Base-by-base conservation (phyloP, 2,888 invertebrate genomes). In the Tryphoninae sp. region DNA sequence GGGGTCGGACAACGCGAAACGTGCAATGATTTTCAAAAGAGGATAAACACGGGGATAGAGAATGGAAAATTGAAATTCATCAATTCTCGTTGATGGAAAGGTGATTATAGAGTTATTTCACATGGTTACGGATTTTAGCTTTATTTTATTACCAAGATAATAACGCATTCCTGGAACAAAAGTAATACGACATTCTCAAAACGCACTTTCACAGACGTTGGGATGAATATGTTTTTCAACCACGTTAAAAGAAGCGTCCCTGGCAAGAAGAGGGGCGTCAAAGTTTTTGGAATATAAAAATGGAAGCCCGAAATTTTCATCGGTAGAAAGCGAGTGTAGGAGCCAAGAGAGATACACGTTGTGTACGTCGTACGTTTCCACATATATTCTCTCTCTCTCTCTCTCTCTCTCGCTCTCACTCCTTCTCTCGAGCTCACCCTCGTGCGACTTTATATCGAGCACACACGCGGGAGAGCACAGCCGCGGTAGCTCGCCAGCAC, bases 381-480 rank as follows among this genome's bases (percentile, higher is more conserved):
- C 72, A 79, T 23, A 83, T 73, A 23, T 45, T 26, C 51, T 64
- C 64, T 53, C 78, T 73, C 76, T 55, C 80, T 83, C 78, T 42
- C 51, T 23, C 51, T 74, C 64, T 53, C 78, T 22, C 13, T 45
- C 22, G 22, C 13, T 53, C 59, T 84, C 59, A 51, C 55, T 59
- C 75, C 40, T 0, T 84, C 80, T n/a, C 59, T n/a, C 76, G 65
- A 69, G 73, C 64, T 33, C 61, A 73, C 78, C 77, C 79, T 79
- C 78, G 62, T 62, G 84, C 78, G 76, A 84, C 80, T 84, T 84
- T 79, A 84, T 84, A 85, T 85, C 84, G 83, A 84, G 83, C 80
- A 83, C 83, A 80, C 71, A 13, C 62, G 42, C 53, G 59, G 53
- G 19, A 72, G 59, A 40, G 51, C 59, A 68, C 51, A 49, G 69